These are phyloP conservation scores for Brenthis ino DNA, from an alignment of 2,888 invertebrate genomes.

Conservation along the genomic window DNA sequence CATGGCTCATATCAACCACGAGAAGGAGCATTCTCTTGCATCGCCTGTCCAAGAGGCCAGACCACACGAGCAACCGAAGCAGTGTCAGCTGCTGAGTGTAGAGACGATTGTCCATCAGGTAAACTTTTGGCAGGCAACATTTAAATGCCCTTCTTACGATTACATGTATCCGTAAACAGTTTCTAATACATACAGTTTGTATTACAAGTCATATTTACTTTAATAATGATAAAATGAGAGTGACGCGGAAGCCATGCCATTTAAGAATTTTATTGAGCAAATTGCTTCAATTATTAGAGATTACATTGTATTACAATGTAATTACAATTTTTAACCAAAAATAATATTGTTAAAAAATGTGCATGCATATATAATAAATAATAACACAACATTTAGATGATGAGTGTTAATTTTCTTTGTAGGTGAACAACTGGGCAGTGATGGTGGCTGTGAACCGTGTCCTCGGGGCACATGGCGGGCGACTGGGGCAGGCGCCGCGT, in stretches of 20 bases:
- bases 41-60: constrained; percentile 93
- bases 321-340: neutral
- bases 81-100: constrained; percentile 92
- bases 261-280: too few species aligned
- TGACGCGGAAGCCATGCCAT: too few species aligned
- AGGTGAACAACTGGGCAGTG: constrained; percentile 91
- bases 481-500: constrained; percentile 93
- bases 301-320: neutral
- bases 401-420: constrained; percentile 36
- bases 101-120: constrained; percentile 92
- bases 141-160: too few species aligned
- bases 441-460: constrained; percentile 96
- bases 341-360: neutral
- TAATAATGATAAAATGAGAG: too few species aligned
- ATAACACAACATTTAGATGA: neutral
- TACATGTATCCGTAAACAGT: too few species aligned
- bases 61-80: constrained; percentile 96
- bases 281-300: too few species aligned
- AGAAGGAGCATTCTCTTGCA: constrained; percentile 94
- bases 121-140: constrained; percentile 24
- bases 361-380: neutral
- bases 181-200: too few species aligned
- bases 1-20: constrained; percentile 96
- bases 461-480: constrained; percentile 93
- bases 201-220: too few species aligned